These are phyloP conservation scores for Pipistrellus pygmaeus DNA, from an alignment of 2,797 vertebrate species.

Conservation along the genomic window DNA sequence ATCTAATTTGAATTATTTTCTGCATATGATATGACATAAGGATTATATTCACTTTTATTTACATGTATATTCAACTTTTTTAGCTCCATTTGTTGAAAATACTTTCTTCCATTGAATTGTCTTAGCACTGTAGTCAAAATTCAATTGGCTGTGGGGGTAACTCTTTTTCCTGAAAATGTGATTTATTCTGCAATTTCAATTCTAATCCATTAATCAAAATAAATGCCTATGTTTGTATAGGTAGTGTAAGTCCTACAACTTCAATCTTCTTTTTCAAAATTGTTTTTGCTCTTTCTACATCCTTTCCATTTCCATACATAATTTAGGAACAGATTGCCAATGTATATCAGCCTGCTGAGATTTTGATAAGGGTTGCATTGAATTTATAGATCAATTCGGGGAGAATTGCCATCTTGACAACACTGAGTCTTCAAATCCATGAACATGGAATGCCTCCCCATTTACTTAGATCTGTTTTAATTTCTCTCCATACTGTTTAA, in stretches of 20 bases:
- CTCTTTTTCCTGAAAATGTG: background rate
- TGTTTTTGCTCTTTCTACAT: constrained; percentile 29
- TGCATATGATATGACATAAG: background rate
- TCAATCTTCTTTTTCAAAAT: constrained; percentile 30
- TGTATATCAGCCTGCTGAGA: constrained; percentile 53
- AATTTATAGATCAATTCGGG: constrained; percentile 64
- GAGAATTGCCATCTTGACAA: constrained; percentile 51
- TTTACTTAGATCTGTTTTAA: constrained; percentile 66
- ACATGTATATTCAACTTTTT: background rate
- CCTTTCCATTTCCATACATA: constrained; percentile 42
- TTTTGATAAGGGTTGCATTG: constrained; percentile 61
- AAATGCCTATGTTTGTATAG: background rate
- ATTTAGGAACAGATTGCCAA: constrained; percentile 68
- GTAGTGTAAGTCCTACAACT: background rate
- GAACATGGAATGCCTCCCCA: constrained; percentile 70
- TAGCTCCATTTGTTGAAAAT: background rate
- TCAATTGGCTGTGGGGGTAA: background rate
- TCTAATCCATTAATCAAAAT: background rate
- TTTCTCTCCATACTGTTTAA: constrained; percentile 50
- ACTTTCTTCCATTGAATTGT: background rate
- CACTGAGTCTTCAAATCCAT: constrained; percentile 62
- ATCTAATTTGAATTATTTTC: constrained; percentile 27
- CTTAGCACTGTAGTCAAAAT: constrained; percentile 33
- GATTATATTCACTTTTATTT: constrained; percentile 28
- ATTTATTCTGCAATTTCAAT: background rate